Percentiles rank a stretch among this genome's conserved stretches.
phyloP scores from a whole-genome alignment of 2,888 invertebrate genomes.

The Operophtera brumata region DNA sequence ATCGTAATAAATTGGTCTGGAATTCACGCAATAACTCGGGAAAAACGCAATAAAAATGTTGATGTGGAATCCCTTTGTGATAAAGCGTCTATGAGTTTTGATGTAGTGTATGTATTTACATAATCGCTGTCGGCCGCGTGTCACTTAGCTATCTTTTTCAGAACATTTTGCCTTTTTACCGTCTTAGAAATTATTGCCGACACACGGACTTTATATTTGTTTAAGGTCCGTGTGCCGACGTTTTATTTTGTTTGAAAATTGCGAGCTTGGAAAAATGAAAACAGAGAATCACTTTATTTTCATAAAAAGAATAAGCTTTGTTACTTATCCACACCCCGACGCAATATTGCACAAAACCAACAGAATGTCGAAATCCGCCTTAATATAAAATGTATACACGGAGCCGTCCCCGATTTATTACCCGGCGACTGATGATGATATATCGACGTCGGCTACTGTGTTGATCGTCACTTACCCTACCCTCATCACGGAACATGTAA shows the following conservation, averaged over 20 bases:
- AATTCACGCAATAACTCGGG: conserved; percentile 68
- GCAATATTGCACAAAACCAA: conserved; percentile 36
- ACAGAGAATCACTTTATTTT: conserved; percentile 6
- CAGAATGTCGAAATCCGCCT: conserved; percentile 44
- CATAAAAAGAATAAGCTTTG: conserved; percentile 6
- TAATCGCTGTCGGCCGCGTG: conserved; percentile 30
- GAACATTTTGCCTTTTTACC: conserved; percentile 12
- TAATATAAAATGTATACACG: conserved; percentile 62
- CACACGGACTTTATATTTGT: too few species aligned
- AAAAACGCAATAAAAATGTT: conserved; percentile 66
- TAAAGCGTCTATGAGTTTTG: conserved; percentile 38
- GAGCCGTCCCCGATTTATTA: conserved; percentile 69
- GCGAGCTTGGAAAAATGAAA: not conserved
- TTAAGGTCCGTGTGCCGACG: too few species aligned
- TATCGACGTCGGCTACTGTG: conserved; percentile 76
- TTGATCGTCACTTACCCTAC: conserved; percentile 79
- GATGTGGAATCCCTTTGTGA: conserved; percentile 46
- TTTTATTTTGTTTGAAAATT: not conserved
- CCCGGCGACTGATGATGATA: conserved; percentile 77
- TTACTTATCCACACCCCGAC: conserved; percentile 13
- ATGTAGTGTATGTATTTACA: conserved; percentile 34
- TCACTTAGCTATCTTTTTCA: conserved; percentile 16
- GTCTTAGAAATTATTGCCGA: not conserved
- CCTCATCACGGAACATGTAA: conserved; percentile 75
- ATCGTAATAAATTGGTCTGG: conserved; percentile 77